A percentile compares a stretch with the other conserved stretches of the same genome.
Conservation (phyloP, 2,797 vertebrate species). For the Coregonus sp. region DNA sequence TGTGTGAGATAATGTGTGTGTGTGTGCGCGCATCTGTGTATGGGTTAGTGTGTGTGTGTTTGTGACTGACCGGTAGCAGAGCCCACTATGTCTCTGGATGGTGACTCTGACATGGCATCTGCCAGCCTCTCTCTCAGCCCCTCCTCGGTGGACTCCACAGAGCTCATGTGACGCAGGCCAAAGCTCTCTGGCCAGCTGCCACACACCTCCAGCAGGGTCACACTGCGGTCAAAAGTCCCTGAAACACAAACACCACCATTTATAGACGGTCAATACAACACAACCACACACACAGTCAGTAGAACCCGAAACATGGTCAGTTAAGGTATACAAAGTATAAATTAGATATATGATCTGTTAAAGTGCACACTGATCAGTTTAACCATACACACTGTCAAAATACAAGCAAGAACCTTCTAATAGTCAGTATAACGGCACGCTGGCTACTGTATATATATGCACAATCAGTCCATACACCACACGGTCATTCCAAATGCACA, state of each 20-base stretch:
- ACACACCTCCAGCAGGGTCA: slow-evolving; percentile 95
- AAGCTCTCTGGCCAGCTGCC: slow-evolving; percentile 98
- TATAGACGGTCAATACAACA: neutral
- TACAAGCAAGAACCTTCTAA: too few species aligned
- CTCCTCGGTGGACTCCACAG: slow-evolving; percentile 88
- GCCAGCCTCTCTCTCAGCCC: slow-evolving; percentile 93
- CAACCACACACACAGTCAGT: neutral
- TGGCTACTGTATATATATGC: slow-evolving; percentile 5
- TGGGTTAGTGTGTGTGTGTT: neutral
- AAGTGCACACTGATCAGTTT: neutral
- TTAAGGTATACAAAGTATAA: neutral
- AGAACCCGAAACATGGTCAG: neutral
- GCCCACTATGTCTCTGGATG: slow-evolving; percentile 89
- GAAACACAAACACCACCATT: slow-evolving; percentile 27
- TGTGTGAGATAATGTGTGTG: neutral
- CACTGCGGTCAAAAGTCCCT: slow-evolving; percentile 94
- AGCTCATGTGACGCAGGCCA: slow-evolving; percentile 87
- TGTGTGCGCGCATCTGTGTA: neutral
- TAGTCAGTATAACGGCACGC: neutral
- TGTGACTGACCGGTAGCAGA: slow-evolving; percentile 89
- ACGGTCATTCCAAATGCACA: neutral
- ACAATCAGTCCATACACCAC: slow-evolving; percentile 5
- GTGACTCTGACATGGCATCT: slow-evolving; percentile 97
- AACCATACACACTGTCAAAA: neutral
- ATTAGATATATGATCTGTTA: neutral